Percentiles rank a stretch among this genome's conserved stretches.
Evolutionary conservation across 2,113 vertebrate species (phyloP).

Genomic region (Oreochromis aureus): DNA sequence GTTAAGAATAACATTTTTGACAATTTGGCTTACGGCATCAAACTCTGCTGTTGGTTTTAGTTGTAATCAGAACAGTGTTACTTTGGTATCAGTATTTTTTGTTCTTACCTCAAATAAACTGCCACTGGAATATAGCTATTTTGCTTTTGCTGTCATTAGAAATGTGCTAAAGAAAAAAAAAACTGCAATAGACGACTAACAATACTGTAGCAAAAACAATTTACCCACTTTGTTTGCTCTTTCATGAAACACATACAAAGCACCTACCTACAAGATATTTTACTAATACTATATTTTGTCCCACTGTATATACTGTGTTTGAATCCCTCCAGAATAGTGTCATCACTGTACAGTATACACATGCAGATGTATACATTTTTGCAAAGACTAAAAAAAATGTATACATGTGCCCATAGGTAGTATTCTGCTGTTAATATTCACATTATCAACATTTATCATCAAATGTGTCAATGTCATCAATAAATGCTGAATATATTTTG

Average conservation of each 20-base stretch:
- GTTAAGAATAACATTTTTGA: not conserved
- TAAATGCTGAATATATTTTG: constrained; percentile 68
- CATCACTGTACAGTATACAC: constrained; percentile 50
- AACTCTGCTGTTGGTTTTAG: not conserved
- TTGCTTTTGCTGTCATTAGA: constrained; percentile 7
- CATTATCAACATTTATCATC: constrained; percentile 63
- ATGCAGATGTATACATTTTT: constrained; percentile 51
- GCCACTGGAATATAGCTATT: not conserved
- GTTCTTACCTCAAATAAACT: not conserved
- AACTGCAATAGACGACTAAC: constrained; percentile 38
- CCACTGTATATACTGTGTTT: constrained; percentile 38
- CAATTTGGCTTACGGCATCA: not conserved
- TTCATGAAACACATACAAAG: constrained; percentile 56
- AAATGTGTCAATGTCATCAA: constrained; percentile 57
- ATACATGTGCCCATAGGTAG: constrained; percentile 38
- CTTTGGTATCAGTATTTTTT: constrained; percentile 18
- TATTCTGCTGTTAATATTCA: constrained; percentile 49
- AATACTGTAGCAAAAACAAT: constrained; percentile 18
- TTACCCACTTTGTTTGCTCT: constrained; percentile 23
- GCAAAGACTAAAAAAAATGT: not conserved
- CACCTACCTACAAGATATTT: constrained; percentile 67
- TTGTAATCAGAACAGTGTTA: constrained; percentile 1
- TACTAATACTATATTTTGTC: constrained; percentile 57
- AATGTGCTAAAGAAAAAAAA: constrained; percentile 14
- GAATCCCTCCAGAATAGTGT: constrained; percentile 25